A percentile compares a stretch with the other conserved stretches of the same genome.
These are phyloP conservation scores for Scyliorhinus canicula DNA, from an alignment of 2,797 vertebrate genomes.

Conservation along the genomic window DNA sequence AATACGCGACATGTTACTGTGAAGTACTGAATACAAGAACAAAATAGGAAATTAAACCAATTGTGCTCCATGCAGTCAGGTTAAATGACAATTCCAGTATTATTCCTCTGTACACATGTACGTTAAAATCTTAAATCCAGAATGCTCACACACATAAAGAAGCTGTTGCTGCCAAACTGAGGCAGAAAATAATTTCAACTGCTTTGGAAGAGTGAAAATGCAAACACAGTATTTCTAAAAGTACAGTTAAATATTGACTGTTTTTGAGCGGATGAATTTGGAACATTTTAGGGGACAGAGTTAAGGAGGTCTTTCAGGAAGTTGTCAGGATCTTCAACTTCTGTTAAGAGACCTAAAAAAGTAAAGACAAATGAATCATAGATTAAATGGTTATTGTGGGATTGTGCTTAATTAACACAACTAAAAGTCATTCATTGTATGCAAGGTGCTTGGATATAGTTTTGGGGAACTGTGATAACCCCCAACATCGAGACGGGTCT, in stretches of 20 bases:
- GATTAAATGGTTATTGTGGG: neutral
- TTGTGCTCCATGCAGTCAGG: conserved; percentile 11
- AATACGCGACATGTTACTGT: neutral
- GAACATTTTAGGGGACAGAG: conserved; percentile 78
- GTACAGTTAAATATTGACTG: conserved; percentile 34
- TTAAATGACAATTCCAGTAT: conserved; percentile 21
- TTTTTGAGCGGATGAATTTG: neutral
- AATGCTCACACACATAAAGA: neutral
- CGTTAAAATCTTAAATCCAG: conserved; percentile 25
- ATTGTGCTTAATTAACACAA: neutral
- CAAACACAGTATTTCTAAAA: conserved; percentile 25
- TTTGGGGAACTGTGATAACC: neutral
- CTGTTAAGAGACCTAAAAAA: conserved; percentile 79
- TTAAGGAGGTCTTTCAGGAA: conserved; percentile 92
- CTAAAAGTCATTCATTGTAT: neutral
- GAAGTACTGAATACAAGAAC: conserved; percentile 27
- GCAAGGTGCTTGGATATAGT: neutral
- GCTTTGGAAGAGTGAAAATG: neutral
- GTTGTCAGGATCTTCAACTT: conserved; percentile 80
- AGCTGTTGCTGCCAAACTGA: conserved; percentile 7
- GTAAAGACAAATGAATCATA: conserved; percentile 9
- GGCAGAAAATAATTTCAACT: conserved; percentile 19
- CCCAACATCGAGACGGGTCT: neutral
- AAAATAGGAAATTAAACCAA: conserved; percentile 20
- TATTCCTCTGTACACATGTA: conserved; percentile 18